Evolutionary conservation across 1,140 invertebrate species (phyloP), one percentile per base, ranked within the genome.

Genomic region (Oreohelix idahoensis): DNA sequence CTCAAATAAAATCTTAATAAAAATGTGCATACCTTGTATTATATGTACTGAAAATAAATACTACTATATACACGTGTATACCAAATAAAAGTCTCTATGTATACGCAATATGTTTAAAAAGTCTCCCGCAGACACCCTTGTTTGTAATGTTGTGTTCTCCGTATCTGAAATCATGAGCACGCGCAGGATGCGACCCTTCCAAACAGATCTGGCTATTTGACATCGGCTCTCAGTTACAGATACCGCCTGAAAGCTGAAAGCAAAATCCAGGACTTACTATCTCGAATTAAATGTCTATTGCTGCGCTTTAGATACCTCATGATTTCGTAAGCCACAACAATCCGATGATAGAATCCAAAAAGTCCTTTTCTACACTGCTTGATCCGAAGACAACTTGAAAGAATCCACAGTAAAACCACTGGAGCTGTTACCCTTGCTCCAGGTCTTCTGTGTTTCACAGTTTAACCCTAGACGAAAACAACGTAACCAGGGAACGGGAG

Each of bases 381-480:
- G 29, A 36, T 53, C 51, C 49, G 1, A n/a, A 29, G 11, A 49
- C 75, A 51, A 53, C 75, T 8, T 35, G 29, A 36, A 8, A 53
- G 42, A 29, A 35, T 36, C 75, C 49, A 23, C 32, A 2, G 17
- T 10, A 32, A 77, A 58, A 35, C 75, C 53, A 36, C 49, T 77
- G 15, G 32, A 58, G 29, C 53, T 77, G 45, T 53, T 49, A 36
- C 35, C 1, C 75, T 42, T 23, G 11, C 23, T 58, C 0, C 23
- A 26, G 71, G 38, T 58, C 2, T 29, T 49, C 42, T 53, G 11
- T 36, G 23, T 77, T 77, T 32, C 35, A 53, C 23, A 77, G 39
- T 77, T 77, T 77, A 53, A 77, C 75, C 75, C 49, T 23, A 15
- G 26, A 45, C 73, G 26, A 42, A 77, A 51, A 53, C 49, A 77